Conservation (phyloP, 2,797 vertebrate genomes). For the Octomys mimax region DNA sequence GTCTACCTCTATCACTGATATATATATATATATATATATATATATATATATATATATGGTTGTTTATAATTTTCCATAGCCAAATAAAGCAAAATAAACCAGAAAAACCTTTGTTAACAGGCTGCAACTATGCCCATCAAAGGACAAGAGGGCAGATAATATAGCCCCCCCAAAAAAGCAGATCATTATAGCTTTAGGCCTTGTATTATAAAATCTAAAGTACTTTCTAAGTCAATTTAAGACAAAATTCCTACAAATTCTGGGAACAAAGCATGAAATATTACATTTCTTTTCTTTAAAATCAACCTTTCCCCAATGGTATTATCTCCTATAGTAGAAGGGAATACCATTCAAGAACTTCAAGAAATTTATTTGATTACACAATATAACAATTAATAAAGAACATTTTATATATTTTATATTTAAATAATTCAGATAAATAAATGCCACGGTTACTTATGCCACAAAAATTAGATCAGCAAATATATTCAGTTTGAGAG, state of each 20-base stretch:
- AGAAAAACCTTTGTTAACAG: background rate
- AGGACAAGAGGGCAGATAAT: background rate
- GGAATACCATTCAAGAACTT: background rate
- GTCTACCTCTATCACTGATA: background rate
- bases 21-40: background rate
- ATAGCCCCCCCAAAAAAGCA: background rate
- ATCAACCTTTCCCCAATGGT: no score
- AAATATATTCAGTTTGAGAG: conserved; percentile 25
- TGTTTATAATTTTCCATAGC: background rate
- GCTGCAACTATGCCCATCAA: background rate
- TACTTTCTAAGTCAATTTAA: background rate
- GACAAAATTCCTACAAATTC: background rate
- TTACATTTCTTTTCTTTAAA: background rate
- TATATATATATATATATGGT: background rate
- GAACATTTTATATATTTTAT: background rate
- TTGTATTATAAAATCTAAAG: background rate
- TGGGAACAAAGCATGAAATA: conserved; percentile 14
- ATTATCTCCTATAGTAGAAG: background rate
- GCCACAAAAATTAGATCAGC: background rate
- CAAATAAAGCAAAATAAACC: conserved; percentile 1
- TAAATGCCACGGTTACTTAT: background rate
- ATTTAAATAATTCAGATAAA: background rate
- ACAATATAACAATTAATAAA: conserved; percentile 6
- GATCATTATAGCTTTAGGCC: background rate
- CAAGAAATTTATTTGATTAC: background rate